These are phyloP conservation scores for Rhinella marina DNA, from an alignment of 2,797 vertebrate genomes.

Conservation along the genomic window DNA sequence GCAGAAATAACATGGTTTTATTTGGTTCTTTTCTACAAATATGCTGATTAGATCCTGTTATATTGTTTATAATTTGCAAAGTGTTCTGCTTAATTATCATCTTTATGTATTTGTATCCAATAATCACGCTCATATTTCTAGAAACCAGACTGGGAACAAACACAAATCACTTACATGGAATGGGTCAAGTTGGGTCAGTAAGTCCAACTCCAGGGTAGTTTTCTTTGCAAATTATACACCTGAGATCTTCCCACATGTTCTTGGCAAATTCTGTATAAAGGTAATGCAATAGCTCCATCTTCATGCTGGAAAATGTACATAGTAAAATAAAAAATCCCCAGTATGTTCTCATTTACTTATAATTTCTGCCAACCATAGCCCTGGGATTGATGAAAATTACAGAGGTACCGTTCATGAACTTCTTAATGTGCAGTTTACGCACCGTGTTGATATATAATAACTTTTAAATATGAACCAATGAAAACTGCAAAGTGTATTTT, in stretches of 20 bases:
- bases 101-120: neutral
- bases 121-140: neutral
- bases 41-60: neutral
- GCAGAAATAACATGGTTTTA: conserved; percentile 8
- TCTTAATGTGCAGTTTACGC: neutral
- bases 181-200: neutral
- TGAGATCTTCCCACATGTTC: neutral
- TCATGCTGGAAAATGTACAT: neutral
- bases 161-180: neutral
- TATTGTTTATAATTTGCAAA: neutral
- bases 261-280: neutral
- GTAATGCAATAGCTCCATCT: conserved; percentile 6
- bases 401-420: conserved; percentile 14
- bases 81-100: neutral
- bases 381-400: neutral
- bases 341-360: neutral
- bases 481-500: neutral
- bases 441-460: conserved; percentile 8
- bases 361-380: neutral
- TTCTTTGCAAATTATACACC: neutral
- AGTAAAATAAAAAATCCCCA: neutral
- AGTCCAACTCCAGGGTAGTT: neutral
- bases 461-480: neutral
- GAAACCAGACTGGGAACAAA: neutral
- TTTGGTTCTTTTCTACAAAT: neutral